Evolutionary conservation across 2,113 vertebrate genomes (phyloP), one percentile per base, ranked within the genome.

Genomic region (Grus americana): DNA sequence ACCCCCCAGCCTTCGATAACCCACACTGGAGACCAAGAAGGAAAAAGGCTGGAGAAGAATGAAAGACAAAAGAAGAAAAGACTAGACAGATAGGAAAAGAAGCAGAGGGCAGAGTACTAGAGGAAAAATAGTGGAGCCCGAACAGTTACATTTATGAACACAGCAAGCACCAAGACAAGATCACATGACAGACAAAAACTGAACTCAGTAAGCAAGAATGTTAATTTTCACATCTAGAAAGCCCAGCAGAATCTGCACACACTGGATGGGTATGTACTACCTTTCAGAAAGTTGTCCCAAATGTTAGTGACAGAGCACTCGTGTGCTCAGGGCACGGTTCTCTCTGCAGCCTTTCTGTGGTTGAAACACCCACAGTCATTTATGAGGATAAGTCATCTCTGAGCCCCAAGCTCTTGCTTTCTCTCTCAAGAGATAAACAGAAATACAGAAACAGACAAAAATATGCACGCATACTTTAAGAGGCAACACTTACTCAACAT

Each of bases 1-100:
- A 5, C 3, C 10, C 0, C 0, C 23, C 47, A 72, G 6, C n/a
- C 59, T 19, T 23, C 1, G 0, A 4, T 1, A 67, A 34, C 23
- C 14, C 52, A 72, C 26, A 30, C 5, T 2, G 15, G 13, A 24
- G 15, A 49, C 3, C 23, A 13, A 58, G 30, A 29, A 22, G 16
- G 8, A 9, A 71, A 71, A 84, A 47, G 67, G 38, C 38, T 34
- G 36, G 5, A 58, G 27, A 42, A 32, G 21, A 61, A 70, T 22
- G 29, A 88, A 9, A 75, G 32, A 34, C 3, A 16, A 49, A 57
- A 46, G 4, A 22, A 52, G 19, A 55, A 52, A 49, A 38, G 29
- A 44, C 23, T 8, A n/a, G 16, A 44, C 16, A 55, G 30, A 44
- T 2, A 74, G 24, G 34, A 55, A 36, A 67, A 75, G 27, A 63